Evolutionary conservation across 2,888 invertebrate species (phyloP).

Genomic region (Stramonita haemastoma): DNA sequence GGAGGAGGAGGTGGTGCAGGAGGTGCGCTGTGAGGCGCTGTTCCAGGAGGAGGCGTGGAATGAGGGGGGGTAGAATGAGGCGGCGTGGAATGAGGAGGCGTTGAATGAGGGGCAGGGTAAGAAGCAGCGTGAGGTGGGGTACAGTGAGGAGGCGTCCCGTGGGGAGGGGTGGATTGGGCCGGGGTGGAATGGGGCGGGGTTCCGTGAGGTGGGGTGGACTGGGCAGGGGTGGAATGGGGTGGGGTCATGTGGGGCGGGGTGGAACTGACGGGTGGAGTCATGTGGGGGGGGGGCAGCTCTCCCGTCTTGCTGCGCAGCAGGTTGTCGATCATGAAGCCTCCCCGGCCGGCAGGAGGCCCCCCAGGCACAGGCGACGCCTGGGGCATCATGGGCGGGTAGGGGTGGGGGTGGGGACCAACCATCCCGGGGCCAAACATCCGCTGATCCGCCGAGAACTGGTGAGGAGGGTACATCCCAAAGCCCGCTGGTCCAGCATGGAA

Average conservation of each 20-base stretch:
- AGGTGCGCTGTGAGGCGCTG: slow-evolving; percentile 11
- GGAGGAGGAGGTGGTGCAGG: slow-evolving; percentile 18
- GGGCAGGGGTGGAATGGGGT: slow-evolving; percentile 29
- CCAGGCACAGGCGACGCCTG: slow-evolving; percentile 16
- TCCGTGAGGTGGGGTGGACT: slow-evolving; percentile 8
- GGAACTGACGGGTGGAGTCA: not conserved
- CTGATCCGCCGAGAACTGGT: slow-evolving; percentile 41
- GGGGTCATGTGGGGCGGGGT: slow-evolving; percentile 33
- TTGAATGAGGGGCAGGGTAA: not conserved
- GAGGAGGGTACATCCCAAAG: slow-evolving; percentile 33
- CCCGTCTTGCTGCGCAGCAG: slow-evolving; percentile 47
- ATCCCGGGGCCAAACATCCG: slow-evolving; percentile 32
- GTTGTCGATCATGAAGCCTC: slow-evolving; percentile 65
- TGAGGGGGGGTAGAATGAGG: slow-evolving; percentile 31
- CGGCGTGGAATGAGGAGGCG: slow-evolving; percentile 9
- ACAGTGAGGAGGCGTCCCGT: slow-evolving; percentile 21
- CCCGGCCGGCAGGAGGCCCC: slow-evolving; percentile 42
- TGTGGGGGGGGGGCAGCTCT: slow-evolving; percentile 25
- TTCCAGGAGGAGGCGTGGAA: slow-evolving; percentile 30
- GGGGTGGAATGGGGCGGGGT: slow-evolving; percentile 27
- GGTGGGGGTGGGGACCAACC: slow-evolving; percentile 23
- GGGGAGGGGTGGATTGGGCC: slow-evolving; percentile 21
- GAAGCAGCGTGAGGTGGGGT: slow-evolving; percentile 23
- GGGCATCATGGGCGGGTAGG: slow-evolving; percentile 38
- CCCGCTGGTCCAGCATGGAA: slow-evolving; percentile 22